Evolutionary conservation across 2,113 vertebrate genomes (phyloP), one percentile per base, ranked within the genome.

Genomic region (Choloepus hoffmanni): DNA sequence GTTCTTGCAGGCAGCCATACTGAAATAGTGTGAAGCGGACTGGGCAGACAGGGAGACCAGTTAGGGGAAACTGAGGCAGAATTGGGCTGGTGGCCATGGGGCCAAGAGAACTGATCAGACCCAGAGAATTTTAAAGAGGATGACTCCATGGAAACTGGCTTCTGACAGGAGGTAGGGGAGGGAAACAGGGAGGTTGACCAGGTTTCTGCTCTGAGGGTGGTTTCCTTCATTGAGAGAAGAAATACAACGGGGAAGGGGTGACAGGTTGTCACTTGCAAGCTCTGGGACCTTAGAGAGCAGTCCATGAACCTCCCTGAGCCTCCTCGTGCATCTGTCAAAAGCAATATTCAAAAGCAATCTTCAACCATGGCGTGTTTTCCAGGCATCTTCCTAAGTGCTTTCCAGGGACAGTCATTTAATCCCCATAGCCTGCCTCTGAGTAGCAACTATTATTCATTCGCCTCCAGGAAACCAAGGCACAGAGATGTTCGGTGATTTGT

Each of bases 21-120:
- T 8, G 8, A 48, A 3, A 73, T 0, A 23, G 62, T 24, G 1
- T 0, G 21, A 33, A 78, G 81, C 4, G 4, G 43, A 3, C 19
- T 4, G 33, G 40, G 36, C 40, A 33, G 6, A 33, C 63, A 26
- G 43, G n/a, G 6, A 30, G 60, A 30, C 1, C 23, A 24, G 23
- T 14, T 2, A 65, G 28, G 12, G 45, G 58, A 63, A 45, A 10
- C 77, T 3, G 28, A 76, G 55, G n/a, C 18, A 43, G 58, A 33
- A 26, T 26, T 15, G 0, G 70, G n/a, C 36, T 19, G 40, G n/a
- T 55, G 58, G 45, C 10, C 19, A 13, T 9, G 19, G 7, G 26
- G 62, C 5, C 4, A 3, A 30, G 55, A 50, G 30, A 63, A 63
- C 15, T 7, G 3, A 7, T 15, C 19, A 58, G 60, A 19, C 21